Evolutionary conservation across 2,113 vertebrate species (phyloP).

Genomic region (Ascaphus truei): DNA sequence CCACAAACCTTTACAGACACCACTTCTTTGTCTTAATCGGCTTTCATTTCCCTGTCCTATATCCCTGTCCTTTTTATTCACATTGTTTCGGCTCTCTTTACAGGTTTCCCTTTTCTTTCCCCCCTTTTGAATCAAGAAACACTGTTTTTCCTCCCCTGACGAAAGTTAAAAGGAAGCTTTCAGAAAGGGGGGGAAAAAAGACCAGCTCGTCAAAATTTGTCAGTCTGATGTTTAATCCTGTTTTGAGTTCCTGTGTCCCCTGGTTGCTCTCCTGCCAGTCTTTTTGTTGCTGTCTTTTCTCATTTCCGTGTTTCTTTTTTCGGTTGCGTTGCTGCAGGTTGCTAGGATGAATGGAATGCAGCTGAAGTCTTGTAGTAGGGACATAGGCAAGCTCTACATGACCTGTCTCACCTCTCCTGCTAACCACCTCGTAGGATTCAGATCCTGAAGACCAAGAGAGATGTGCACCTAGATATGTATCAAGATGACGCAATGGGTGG

Average conservation of each 20-base stretch:
- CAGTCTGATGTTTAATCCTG: conserved; percentile 57
- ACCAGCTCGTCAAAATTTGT: conserved; percentile 48
- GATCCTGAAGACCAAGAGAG: too few species aligned
- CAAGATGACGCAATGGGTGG: too few species aligned
- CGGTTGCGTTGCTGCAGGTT: conserved; percentile 65
- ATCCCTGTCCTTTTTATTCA: conserved; percentile 27
- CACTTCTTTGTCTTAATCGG: neutral
- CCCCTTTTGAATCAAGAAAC: conserved; percentile 51
- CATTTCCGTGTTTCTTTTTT: conserved; percentile 70
- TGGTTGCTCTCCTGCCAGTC: conserved; percentile 54
- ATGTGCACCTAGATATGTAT: too few species aligned
- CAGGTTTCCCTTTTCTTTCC: conserved; percentile 46
- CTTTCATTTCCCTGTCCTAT: conserved; percentile 19
- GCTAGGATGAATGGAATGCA: conserved; percentile 78
- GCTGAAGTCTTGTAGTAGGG: conserved; percentile 70
- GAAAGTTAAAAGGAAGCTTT: conserved; percentile 54
- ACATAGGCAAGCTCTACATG: conserved; percentile 55
- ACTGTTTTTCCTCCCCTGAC: conserved; percentile 39
- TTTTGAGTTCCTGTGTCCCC: conserved; percentile 53
- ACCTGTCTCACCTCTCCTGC: conserved; percentile 46
- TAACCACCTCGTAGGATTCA: conserved; percentile 45
- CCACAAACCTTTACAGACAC: too few species aligned
- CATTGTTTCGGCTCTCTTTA: conserved; percentile 47
- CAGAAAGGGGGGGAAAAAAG: conserved; percentile 41
- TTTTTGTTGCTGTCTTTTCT: conserved; percentile 66